Percentiles rank a stretch among this genome's conserved stretches.
Evolutionary conservation across 1,140 invertebrate species (phyloP).

Genomic region (Melanaphis sacchari): DNA sequence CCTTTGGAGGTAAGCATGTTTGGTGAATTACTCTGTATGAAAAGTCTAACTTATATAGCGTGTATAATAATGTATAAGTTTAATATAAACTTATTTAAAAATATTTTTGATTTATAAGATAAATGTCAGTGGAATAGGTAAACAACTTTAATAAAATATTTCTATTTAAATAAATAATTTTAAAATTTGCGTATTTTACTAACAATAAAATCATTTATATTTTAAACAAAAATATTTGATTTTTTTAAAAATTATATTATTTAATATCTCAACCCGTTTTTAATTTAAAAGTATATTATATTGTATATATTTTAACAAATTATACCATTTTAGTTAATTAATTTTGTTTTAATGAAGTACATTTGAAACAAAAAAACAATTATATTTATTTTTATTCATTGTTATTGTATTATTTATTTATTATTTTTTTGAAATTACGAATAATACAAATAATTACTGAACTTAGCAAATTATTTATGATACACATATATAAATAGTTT

Average conservation of each 20-base stretch:
- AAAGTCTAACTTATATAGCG: no score
- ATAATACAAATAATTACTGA: not conserved
- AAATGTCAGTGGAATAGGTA: no score
- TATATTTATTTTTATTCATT: slow-evolving; percentile 3
- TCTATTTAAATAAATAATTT: no score
- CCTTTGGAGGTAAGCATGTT: no score
- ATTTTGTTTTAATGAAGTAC: not conserved
- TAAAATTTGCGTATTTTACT: not conserved
- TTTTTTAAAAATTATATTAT: not conserved
- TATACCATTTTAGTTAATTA: not conserved
- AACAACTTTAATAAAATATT: no score
- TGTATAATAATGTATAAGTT: no score
- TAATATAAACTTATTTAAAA: no score
- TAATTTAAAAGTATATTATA: not conserved
- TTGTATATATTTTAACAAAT: not conserved
- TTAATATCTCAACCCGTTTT: not conserved
- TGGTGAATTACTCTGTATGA: no score
- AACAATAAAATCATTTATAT: not conserved
- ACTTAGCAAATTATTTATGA: not conserved
- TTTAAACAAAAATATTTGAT: not conserved
- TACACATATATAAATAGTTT: not conserved
- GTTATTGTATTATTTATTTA: not conserved
- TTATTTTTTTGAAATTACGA: not conserved
- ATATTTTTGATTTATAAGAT: no score
- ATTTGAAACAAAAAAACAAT: not conserved